A percentile compares a stretch with the other conserved stretches of the same genome.
Conservation (phyloP, 2,797 vertebrate species). For the Manis javanica region DNA sequence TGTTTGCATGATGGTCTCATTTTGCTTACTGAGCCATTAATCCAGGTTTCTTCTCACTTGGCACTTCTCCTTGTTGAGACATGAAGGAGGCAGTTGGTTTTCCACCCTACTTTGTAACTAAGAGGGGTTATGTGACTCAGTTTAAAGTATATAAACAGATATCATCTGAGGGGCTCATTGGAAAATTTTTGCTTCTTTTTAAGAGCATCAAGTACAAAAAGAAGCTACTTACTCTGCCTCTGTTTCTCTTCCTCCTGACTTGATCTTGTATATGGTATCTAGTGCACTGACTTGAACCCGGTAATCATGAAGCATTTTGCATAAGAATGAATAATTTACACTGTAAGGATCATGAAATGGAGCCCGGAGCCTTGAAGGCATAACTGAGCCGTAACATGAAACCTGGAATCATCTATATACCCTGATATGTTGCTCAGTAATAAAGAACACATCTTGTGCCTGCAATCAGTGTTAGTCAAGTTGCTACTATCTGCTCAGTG, state of each 20-base stretch:
- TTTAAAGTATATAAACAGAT: not conserved
- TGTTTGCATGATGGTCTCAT: not conserved
- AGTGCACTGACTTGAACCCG: not conserved
- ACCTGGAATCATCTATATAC: not conserved
- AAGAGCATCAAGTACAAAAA: not conserved
- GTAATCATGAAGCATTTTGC: not conserved
- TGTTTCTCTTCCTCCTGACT: not conserved
- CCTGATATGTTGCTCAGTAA: not conserved
- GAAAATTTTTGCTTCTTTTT: not conserved
- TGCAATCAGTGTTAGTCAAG: not conserved
- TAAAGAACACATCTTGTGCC: not conserved
- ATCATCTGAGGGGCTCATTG: not conserved
- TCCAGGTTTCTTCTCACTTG: not conserved
- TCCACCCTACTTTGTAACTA: not conserved
- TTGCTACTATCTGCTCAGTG: not conserved
- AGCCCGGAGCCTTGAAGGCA: not conserved
- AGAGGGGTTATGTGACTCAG: not conserved
- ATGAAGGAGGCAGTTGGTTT: not conserved
- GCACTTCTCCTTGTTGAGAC: accelerated
- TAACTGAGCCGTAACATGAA: not conserved
- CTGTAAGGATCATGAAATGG: not conserved
- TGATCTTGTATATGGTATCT: not conserved
- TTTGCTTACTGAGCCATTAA: not conserved
- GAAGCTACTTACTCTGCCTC: not conserved
- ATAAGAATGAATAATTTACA: not conserved